These are phyloP conservation scores for Ibycter americanus DNA, from an alignment of 2,797 vertebrate genomes.

Conservation along the genomic window DNA sequence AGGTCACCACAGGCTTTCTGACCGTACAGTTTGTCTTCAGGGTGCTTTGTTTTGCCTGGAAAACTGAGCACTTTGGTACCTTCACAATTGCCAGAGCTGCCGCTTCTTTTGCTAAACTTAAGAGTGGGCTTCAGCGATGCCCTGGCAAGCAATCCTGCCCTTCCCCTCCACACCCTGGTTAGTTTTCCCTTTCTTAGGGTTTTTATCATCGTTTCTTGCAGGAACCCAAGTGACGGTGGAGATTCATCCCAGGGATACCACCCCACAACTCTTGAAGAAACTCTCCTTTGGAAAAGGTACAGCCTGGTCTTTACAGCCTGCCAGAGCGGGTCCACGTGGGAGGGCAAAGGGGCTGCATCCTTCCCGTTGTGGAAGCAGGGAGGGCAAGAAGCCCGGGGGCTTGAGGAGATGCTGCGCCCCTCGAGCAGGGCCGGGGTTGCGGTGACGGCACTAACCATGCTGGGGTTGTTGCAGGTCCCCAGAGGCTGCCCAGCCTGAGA, in stretches of 20 bases:
- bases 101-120: not conserved
- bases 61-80: not conserved
- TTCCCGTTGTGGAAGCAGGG: not conserved
- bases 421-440: not conserved
- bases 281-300: slow-evolving; percentile 74
- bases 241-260: slow-evolving; percentile 62
- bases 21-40: not conserved
- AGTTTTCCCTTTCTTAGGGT: not conserved
- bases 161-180: fast-evolving
- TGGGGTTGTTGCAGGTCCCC: not conserved
- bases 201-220: not conserved
- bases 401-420: not conserved
- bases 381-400: fast-evolving
- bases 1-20: not conserved
- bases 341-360: too few relatives aligned
- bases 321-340: not conserved
- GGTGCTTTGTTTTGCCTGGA: not conserved
- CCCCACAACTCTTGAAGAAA: slow-evolving; percentile 73
- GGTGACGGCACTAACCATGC: not conserved
- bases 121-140: not conserved
- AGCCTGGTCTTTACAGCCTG: not conserved
- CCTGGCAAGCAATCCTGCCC: not conserved
- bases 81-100: not conserved
- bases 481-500: not conserved
- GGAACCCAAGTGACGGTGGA: slow-evolving; percentile 79